These are phyloP conservation scores for Bugula neritina DNA, from an alignment of 2,888 invertebrate genomes.

Conservation along the genomic window DNA sequence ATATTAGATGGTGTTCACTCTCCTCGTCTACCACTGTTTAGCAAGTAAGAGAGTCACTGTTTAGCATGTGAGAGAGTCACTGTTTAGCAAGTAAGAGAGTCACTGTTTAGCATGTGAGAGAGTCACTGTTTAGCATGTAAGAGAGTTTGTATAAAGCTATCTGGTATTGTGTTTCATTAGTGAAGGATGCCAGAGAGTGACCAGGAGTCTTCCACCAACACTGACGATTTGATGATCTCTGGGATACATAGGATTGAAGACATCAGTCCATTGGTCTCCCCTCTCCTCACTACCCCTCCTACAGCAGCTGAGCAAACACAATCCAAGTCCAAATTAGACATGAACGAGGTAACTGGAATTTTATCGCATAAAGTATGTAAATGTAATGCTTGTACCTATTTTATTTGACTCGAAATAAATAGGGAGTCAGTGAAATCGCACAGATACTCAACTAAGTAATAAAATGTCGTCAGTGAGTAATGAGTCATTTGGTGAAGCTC, in stretches of 20 bases:
- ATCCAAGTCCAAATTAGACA: background rate
- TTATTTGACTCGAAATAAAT: background rate
- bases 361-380: background rate
- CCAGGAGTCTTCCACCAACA: slow-evolving; percentile 9
- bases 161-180: too few relatives aligned
- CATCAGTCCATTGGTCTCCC: slow-evolving; percentile 7
- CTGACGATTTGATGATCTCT: slow-evolving; percentile 14
- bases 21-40: too few relatives aligned
- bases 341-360: background rate
- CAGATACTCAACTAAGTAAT: too few relatives aligned
- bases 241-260: background rate
- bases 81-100: too few relatives aligned
- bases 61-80: too few relatives aligned
- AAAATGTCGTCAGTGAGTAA: too few relatives aligned
- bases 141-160: too few relatives aligned
- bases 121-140: too few relatives aligned
- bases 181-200: slow-evolving; percentile 17
- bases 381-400: background rate
- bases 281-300: background rate
- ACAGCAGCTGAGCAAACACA: background rate
- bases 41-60: too few relatives aligned
- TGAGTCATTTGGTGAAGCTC: too few relatives aligned
- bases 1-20: too few relatives aligned
- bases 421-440: background rate
- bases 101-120: too few relatives aligned